Conservation (phyloP, 2,888 invertebrate species). For the Drosophila vallismaia region DNA sequence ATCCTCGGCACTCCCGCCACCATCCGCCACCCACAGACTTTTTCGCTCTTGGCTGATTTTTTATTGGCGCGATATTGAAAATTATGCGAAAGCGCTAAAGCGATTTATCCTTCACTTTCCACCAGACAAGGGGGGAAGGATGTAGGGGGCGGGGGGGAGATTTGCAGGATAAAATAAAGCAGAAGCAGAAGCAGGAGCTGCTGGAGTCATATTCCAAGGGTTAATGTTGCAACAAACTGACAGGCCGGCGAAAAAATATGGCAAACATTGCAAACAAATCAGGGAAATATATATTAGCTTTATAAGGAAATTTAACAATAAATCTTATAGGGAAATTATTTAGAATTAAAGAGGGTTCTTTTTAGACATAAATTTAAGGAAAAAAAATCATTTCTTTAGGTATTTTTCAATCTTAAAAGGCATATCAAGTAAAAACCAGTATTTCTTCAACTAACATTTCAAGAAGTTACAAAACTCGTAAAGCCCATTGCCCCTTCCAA, state of each 20-base stretch:
- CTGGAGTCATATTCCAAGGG: constrained; percentile 1
- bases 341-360: too few species aligned
- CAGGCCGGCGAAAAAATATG: neutral
- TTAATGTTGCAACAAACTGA: constrained; percentile 47
- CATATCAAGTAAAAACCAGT: too few species aligned
- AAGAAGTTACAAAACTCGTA: neutral
- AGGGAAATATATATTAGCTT: neutral
- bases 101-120: constrained; percentile 65
- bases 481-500: neutral
- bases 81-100: constrained; percentile 73
- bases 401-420: too few species aligned
- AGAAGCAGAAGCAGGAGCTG: neutral
- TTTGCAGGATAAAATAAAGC: neutral
- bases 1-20: constrained; percentile 17
- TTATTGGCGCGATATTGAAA: constrained; percentile 77
- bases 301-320: too few species aligned
- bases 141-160: neutral
- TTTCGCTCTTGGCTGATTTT: constrained; percentile 33
- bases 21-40: neutral
- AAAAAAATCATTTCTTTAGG: too few species aligned
- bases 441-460: neutral
- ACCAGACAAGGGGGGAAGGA: neutral
- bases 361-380: too few species aligned
- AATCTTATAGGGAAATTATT: too few species aligned
- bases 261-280: constrained; percentile 1